Percentiles rank a stretch among this genome's conserved stretches.
phyloP scores from a whole-genome alignment of 2,797 vertebrate genomes.

The Tragelaphus eurycerus region DNA sequence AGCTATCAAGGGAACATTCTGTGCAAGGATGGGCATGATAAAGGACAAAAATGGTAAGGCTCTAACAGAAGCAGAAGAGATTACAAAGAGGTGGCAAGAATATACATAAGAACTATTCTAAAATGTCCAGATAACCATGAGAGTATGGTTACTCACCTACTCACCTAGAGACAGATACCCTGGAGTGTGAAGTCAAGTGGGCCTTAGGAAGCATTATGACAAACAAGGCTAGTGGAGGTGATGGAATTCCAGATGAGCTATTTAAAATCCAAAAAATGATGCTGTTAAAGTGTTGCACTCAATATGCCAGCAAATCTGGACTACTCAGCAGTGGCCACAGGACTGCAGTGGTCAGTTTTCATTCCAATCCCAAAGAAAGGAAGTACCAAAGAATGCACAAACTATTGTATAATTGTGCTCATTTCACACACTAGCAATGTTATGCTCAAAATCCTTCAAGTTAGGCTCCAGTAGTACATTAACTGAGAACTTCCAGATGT shows the following conservation, averaged over 20 bases:
- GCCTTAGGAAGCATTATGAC: not conserved
- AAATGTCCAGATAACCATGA: not conserved
- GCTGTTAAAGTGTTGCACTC: not conserved
- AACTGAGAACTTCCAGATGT: not conserved
- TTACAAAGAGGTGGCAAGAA: not conserved
- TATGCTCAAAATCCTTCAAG: not conserved
- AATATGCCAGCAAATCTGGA: not conserved
- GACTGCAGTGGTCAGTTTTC: not conserved
- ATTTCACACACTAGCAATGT: not conserved
- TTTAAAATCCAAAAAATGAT: not conserved
- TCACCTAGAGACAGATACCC: not conserved
- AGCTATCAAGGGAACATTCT: not conserved
- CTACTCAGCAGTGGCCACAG: not conserved
- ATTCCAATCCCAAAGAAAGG: not conserved
- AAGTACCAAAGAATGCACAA: not conserved
- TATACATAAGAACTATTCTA: not conserved
- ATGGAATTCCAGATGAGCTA: not conserved
- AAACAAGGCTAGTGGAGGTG: not conserved
- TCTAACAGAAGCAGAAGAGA: not conserved
- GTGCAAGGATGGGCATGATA: not conserved
- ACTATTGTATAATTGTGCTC: not conserved
- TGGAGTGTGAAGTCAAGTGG: not conserved
- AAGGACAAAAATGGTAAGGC: not conserved
- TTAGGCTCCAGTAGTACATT: not conserved
- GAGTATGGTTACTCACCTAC: not conserved